Evolutionary conservation across 2,888 invertebrate species (phyloP), one percentile per base, ranked within the genome.

Genomic region (Neria commutata): DNA sequence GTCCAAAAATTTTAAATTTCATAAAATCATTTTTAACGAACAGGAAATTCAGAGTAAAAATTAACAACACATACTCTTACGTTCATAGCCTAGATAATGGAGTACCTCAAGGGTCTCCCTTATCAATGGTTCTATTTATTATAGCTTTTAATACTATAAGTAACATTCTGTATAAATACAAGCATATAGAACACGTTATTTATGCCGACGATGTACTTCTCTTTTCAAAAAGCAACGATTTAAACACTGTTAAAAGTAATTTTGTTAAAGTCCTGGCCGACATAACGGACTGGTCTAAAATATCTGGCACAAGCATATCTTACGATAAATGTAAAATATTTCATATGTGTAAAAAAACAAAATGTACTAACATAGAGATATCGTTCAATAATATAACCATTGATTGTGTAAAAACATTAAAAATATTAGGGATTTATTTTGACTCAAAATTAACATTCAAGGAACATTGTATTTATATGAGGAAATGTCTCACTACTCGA

Each of bases 281-380:
- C n/a, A n/a, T n/a, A n/a, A n/a, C n/a, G n/a, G n/a, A n/a, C n/a
- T n/a, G n/a, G n/a, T n/a, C n/a, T n/a, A n/a, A n/a, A n/a, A n/a
- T n/a, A n/a, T n/a, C n/a, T n/a, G n/a, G n/a, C n/a, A n/a, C n/a
- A n/a, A n/a, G n/a, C n/a, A n/a, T n/a, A n/a, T n/a, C n/a, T n/a
- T n/a, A n/a, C n/a, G n/a, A n/a, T n/a, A n/a, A n/a, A 55, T 60
- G 56, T 48, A 60, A 54, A 34, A 49, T 40, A 2, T 16, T 60
- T 1, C 60, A 60, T 23, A 45, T 56, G 10, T 60, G 56, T 34
- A 52, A 45, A 24, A 60, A 56, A 58, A 55, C 24, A 3, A 16
- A 33, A 6, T 47, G 47, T 45, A 17, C 46, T 16, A 11, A 40
- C 6, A 8, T 51, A 33, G n/a, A 17, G 19, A 21, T 56, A 6